phyloP scores from a whole-genome alignment of 2,888 invertebrate genomes.

The Ectropis crepuscularia region DNA sequence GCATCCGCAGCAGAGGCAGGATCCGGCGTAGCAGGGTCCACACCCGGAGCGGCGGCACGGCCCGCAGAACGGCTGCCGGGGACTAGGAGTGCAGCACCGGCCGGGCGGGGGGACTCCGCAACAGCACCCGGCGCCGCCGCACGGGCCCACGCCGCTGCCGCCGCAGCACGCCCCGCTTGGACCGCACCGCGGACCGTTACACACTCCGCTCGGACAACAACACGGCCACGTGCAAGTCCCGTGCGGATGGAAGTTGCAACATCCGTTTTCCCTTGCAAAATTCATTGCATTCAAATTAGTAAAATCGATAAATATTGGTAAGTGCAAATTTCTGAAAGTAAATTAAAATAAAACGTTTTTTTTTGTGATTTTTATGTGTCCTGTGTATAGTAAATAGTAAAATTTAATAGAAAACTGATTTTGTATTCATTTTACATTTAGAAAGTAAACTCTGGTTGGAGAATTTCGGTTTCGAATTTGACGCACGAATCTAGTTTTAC shows the following conservation, averaged over 20 bases:
- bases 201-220: slow-evolving; percentile 27
- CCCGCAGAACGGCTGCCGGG: slow-evolving; percentile 1
- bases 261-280: slow-evolving; percentile 9
- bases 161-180: slow-evolving; percentile 18
- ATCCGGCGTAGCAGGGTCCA: slow-evolving; percentile 15
- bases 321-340: background rate
- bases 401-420: slow-evolving; percentile 8
- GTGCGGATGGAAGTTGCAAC: slow-evolving; percentile 9
- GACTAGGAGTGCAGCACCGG: slow-evolving; percentile 7
- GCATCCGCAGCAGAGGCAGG: slow-evolving; percentile 11
- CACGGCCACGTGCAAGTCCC: slow-evolving; percentile 14
- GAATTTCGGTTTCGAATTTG: background rate
- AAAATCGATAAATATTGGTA: background rate
- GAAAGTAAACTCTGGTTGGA: slow-evolving; percentile 4
- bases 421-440: background rate
- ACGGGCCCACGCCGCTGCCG: slow-evolving; percentile 4
- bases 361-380: slow-evolving; percentile 3
- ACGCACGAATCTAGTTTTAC: background rate
- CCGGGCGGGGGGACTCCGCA: slow-evolving; percentile 8
- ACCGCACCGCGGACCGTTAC: slow-evolving; percentile 14
- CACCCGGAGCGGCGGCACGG: slow-evolving; percentile 10
- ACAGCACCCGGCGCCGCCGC: slow-evolving; percentile 6
- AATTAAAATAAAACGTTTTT: background rate
- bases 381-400: slow-evolving; percentile 4
- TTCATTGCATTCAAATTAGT: background rate